Conservation (phyloP, 2,888 invertebrate genomes). For the Troilus luridus region DNA sequence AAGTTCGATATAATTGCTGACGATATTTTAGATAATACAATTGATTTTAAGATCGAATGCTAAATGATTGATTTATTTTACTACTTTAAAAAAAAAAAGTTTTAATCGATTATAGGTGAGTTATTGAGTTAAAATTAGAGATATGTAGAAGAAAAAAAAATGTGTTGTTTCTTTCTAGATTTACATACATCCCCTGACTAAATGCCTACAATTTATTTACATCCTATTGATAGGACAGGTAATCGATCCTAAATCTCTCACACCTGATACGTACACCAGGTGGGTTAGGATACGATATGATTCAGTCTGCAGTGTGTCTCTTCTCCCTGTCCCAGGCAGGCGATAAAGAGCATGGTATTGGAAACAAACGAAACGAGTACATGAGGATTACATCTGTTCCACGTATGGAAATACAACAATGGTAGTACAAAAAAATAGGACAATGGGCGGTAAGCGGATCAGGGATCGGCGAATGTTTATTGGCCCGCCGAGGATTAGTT, state of each 20-base stretch:
- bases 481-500: conserved; percentile 24
- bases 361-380: conserved; percentile 16
- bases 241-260: background rate
- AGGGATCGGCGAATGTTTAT: conserved; percentile 38
- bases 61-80: no score
- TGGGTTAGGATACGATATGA: background rate
- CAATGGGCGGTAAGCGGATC: conserved; percentile 43
- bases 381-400: conserved; percentile 39
- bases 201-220: no score
- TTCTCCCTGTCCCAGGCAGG: background rate
- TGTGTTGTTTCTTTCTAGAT: no score
- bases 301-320: background rate
- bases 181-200: no score
- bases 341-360: background rate
- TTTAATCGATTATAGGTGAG: no score
- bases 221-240: background rate
- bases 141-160: no score
- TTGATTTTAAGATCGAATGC: no score
- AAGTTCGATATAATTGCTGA: no score
- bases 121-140: no score
- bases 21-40: no score
- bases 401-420: conserved; percentile 35
- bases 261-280: background rate
- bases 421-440: conserved; percentile 30
- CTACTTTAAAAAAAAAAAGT: no score